These are phyloP conservation scores for Danio tinwini DNA, from an alignment of 2,797 vertebrate species.

Conservation along the genomic window DNA sequence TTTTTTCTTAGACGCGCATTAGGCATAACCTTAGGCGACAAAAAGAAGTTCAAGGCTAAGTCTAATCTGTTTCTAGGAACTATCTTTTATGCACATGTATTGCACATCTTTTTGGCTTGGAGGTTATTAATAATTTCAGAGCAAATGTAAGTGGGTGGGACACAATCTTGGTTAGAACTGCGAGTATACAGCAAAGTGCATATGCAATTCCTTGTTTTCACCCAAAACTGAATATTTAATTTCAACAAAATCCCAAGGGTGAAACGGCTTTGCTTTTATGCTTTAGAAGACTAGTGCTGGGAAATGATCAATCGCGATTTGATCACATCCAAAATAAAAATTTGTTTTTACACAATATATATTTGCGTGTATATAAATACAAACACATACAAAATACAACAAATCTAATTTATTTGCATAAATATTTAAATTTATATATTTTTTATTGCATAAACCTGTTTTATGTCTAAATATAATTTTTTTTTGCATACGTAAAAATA, in stretches of 20 bases:
- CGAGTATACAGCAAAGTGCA: conserved; percentile 52
- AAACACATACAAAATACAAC: too few relatives aligned
- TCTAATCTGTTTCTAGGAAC: conserved; percentile 14
- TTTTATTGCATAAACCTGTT: too few relatives aligned
- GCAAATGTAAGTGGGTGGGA: conserved; percentile 12
- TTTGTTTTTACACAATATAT: too few relatives aligned
- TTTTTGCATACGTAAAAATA: too few relatives aligned
- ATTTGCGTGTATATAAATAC: too few relatives aligned
- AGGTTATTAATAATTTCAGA: conserved; percentile 6
- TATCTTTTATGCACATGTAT: conserved; percentile 59
- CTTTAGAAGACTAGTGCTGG: conserved; percentile 7
- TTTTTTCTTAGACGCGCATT: conserved; percentile 9
- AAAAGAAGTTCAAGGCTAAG: neutral
- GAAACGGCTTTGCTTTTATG: conserved; percentile 5
- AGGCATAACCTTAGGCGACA: conserved; percentile 3
- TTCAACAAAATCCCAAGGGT: neutral
- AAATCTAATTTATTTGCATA: too few relatives aligned
- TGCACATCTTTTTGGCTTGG: conserved; percentile 64
- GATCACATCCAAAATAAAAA: too few relatives aligned
- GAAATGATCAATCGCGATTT: too few relatives aligned
- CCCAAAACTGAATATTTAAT: conserved; percentile 23
- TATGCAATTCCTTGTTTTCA: conserved; percentile 66
- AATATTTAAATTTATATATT: too few relatives aligned
- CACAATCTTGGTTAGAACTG: conserved; percentile 9
- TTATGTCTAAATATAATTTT: too few relatives aligned